Conservation (phyloP, 2,888 invertebrate species). For the Hirtodrosophila duncani region DNA sequence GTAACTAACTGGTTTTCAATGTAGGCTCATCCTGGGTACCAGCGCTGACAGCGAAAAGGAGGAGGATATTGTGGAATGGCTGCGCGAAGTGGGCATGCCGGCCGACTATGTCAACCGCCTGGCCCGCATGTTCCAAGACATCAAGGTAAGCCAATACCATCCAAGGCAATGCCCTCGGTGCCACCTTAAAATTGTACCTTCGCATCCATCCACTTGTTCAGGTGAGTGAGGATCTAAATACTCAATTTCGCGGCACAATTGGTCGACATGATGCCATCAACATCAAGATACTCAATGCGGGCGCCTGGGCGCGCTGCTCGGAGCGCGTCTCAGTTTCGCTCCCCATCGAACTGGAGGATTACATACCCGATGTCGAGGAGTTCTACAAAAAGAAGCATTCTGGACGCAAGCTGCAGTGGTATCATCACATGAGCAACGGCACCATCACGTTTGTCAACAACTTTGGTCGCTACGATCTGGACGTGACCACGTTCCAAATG, state of each 20-base stretch:
- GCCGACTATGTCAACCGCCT: constrained; percentile 99
- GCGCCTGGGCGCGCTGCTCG: constrained; percentile 97
- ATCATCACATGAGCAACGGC: constrained; percentile 99
- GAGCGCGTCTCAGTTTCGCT: constrained; percentile 97
- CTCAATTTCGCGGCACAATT: constrained; percentile 92
- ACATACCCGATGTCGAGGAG: constrained; percentile 99
- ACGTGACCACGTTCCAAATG: constrained; percentile 99
- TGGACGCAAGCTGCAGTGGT: constrained; percentile 98
- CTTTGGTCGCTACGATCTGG: constrained; percentile 96
- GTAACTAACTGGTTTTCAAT: neutral
- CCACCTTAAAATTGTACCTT: too few relatives aligned
- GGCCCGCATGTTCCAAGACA: constrained; percentile 98
- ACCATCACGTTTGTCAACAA: constrained; percentile 96
- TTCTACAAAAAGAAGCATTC: constrained; percentile 99
- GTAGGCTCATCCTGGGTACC: constrained; percentile 94
- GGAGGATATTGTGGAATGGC: constrained; percentile 99
- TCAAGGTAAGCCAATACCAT: constrained; percentile 83
- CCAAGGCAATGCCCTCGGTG: too few relatives aligned
- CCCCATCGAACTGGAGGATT: constrained; percentile 98
- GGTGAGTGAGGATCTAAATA: constrained; percentile 95
- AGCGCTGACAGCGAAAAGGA: constrained; percentile 99
- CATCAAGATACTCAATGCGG: constrained; percentile 98
- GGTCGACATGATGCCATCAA: constrained; percentile 93
- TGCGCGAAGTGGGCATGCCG: constrained; percentile 99
- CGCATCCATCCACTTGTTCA: constrained; percentile 32